Percentiles rank a stretch among this genome's conserved stretches.
Evolutionary conservation across 2,113 vertebrate species (phyloP).

Genomic region (Pangasianodon gigas): DNA sequence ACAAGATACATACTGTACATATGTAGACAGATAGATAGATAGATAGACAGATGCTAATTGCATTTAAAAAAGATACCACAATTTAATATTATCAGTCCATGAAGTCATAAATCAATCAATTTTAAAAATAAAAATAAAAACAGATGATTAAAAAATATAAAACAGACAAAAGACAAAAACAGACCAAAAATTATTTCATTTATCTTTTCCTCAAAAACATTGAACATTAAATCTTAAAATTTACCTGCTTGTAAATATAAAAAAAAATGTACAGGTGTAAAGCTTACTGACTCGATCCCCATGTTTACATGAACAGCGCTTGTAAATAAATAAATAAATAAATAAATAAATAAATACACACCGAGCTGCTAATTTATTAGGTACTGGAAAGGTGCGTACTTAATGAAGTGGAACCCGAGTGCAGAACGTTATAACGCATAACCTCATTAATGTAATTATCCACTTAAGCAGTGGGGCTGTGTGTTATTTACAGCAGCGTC

Average conservation of each 20-base stretch:
- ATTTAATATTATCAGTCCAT: neutral
- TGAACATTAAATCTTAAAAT: neutral
- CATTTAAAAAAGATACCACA: neutral
- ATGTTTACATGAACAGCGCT: neutral
- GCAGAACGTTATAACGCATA: neutral
- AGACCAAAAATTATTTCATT: too few species aligned
- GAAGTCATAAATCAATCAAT: neutral
- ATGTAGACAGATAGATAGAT: neutral
- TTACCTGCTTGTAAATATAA: neutral
- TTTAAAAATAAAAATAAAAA: neutral
- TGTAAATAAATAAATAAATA: neutral
- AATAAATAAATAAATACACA: neutral
- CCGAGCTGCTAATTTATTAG: neutral
- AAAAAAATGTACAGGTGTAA: too few species aligned
- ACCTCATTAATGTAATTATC: conserved; percentile 21
- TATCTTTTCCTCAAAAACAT: neutral
- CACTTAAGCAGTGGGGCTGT: neutral
- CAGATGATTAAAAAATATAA: neutral
- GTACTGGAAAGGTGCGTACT: neutral
- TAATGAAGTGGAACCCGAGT: neutral
- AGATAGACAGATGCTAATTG: neutral
- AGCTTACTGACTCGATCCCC: neutral
- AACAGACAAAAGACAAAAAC: too few species aligned
- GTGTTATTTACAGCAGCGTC: neutral
- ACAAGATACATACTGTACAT: too few species aligned